Base-by-base conservation (phyloP, 2,888 invertebrate genomes). In the Oscheius sp. region DNA sequence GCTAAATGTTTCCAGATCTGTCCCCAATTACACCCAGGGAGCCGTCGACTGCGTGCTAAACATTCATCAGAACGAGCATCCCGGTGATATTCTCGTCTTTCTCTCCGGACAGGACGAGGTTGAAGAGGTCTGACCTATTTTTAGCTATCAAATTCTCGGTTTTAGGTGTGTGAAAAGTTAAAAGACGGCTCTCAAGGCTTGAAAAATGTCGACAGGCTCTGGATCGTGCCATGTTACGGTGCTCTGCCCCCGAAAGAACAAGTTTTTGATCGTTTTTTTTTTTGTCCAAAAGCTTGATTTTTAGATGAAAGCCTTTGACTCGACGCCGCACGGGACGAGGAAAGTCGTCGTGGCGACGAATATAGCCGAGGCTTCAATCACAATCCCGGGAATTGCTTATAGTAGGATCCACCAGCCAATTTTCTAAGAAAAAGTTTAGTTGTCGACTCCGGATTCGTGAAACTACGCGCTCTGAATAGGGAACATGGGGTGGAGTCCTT, bases 291-390 rank as follows among this genome's bases (percentile, higher is more conserved):
- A 33, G 13, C n/a, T 3, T 7, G 13, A 29, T 3, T 70, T 79
- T 70, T 79, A 85, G 84, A 82, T 89, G 84, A 85, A 86, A 76
- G 89, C 85, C 11, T 89, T 89, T 76, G 89, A 89, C 51, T 87
- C 87, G 32, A 85, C 88, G 13, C 85, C 89, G 1, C 87, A 88
- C 70, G 87, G 85, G 11, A 92, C 93, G 0, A 91, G 98, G 42
- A 98, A 97, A 91, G 93, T 97, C 33, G 93, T 99, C 0, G 91
- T 98, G 3, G 94, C 97, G 0, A 98, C 97, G 0, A 98, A 98
- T 89, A 94, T 99, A 70, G 97, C 98, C 0, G 98, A 99, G 90
- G 95, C 98, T 0, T 96, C 96, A 1, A 93, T 98, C 29, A 98
- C 98, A 0, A 96, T 98, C 86, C 93, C 94, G 2, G 96, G 96